A percentile compares a stretch with the other conserved stretches of the same genome.
These are phyloP conservation scores for Hippopotamyrus pictus DNA, from an alignment of 2,797 vertebrate species.

Conservation along the genomic window DNA sequence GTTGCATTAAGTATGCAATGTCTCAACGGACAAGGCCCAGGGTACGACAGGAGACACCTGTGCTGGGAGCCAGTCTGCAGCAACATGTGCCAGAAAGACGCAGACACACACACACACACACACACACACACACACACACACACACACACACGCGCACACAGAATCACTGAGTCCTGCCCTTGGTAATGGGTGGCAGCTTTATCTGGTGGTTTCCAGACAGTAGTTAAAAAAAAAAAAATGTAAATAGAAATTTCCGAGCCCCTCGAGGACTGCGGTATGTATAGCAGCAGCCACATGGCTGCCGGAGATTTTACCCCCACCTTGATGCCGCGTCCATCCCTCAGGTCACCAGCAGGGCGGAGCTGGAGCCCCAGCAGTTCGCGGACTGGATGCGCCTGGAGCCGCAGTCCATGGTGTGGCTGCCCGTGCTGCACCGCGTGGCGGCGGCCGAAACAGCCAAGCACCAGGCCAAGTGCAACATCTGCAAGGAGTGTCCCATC, in stretches of 20 bases:
- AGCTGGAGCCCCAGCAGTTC: slow-evolving; percentile 85
- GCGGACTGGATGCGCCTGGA: slow-evolving; percentile 94
- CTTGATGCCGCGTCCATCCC: not conserved
- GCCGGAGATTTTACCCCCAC: not conserved
- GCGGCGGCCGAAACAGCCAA: slow-evolving; percentile 94
- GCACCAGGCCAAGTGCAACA: slow-evolving; percentile 97
- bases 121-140: slow-evolving; percentile 13
- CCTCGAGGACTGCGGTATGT: not conserved
- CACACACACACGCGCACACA: slow-evolving; percentile 1
- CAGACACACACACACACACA: too few relatives aligned
- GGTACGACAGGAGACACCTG: not conserved
- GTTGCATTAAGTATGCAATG: not conserved
- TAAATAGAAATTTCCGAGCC: not conserved
- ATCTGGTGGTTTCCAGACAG: slow-evolving; percentile 28
- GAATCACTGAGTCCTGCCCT: not conserved
- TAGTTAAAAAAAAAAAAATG: not conserved
- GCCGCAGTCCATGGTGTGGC: slow-evolving; percentile 51
- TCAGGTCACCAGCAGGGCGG: slow-evolving; percentile 87
- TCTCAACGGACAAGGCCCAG: not conserved
- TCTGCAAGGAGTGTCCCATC: slow-evolving; percentile 96
- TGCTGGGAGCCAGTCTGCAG: not conserved
- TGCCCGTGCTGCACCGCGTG: slow-evolving; percentile 90
- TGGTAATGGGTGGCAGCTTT: slow-evolving; percentile 28
- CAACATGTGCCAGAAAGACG: not conserved
- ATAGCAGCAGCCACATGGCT: not conserved